Evolutionary conservation across 2,888 invertebrate genomes (phyloP), one percentile per base, ranked within the genome.

Genomic region (Didymodactylos carnosus): DNA sequence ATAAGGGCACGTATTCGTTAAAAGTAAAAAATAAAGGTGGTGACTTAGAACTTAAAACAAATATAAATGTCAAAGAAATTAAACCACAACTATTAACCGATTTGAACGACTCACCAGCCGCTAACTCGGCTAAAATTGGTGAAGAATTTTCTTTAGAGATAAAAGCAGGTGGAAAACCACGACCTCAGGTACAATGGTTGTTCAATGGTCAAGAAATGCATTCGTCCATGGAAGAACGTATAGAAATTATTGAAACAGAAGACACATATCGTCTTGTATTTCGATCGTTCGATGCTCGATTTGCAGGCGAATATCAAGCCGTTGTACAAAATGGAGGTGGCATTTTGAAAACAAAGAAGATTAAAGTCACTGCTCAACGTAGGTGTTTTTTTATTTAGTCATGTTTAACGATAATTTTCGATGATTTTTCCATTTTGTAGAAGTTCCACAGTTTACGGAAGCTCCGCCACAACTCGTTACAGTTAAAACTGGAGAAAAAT

Each of bases 1-100:
- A 74, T 43, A 71, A 74, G 39, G 71, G 62, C 19, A 51, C 25
- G 23, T 71, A 71, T 16, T 51, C 73, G 27, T 53, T 71, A 23
- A 25, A 40, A 10, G 39, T 74, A 41, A 51, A 74, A 29, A 71
- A 74, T 43, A 49, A 74, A 46, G 71, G 62, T 71, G 53, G 53
- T 25, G 25, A 13, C 11, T 43, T 70, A 43, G 69, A 73, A 69
- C 25, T 19, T 6, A 53, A 53, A 29, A 53, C 53, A 29, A 29
- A 16, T 10, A 6, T 53, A 3, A 53, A 53, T 53, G 10, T 53
- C 4, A 53, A 53, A 53, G 53, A 53, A 29, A 27, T 29, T 29
- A 53, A 53, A 29, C 53, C 53, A 53, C 29, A 29, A 53, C 16
- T 53, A 19, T 16, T 53, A 27, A 0, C 3, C 29, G 53, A 53